Conservation (phyloP, 2,888 invertebrate genomes). For the Apotomis capreana region DNA sequence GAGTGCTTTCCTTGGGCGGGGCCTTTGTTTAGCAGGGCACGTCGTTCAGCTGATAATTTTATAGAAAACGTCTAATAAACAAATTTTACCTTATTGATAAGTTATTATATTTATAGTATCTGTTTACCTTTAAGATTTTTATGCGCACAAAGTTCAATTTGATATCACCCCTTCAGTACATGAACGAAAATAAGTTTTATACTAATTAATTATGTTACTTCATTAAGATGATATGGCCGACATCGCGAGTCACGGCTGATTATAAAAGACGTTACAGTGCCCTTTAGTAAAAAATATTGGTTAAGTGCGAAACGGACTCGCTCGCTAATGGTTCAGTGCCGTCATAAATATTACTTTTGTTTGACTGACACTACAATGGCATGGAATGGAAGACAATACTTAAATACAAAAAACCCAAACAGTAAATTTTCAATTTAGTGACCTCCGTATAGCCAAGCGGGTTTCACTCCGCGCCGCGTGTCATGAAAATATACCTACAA, state of each 20-base stretch:
- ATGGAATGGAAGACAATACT: too few species aligned
- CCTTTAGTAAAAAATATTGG: constrained; percentile 10
- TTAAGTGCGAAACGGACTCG: neutral
- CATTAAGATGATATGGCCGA: neutral
- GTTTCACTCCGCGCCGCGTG: too few species aligned
- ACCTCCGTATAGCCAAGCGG: too few species aligned
- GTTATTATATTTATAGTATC: neutral
- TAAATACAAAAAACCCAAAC: too few species aligned
- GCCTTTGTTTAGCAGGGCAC: too few species aligned
- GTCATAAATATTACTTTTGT: too few species aligned
- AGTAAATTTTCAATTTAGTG: too few species aligned
- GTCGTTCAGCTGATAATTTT: neutral
- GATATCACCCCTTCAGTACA: neutral
- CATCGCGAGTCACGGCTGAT: constrained; percentile 2
- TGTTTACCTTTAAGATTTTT: neutral
- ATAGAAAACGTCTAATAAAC: too few species aligned
- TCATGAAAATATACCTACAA: too few species aligned
- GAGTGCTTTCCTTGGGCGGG: too few species aligned
- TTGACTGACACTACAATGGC: too few species aligned
- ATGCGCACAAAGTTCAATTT: neutral
- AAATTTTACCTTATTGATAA: too few species aligned
- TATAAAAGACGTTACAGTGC: constrained; percentile 28
- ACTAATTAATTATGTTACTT: neutral
- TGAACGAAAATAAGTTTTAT: neutral
- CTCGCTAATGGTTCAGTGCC: neutral